phyloP scores from a whole-genome alignment of 2,113 vertebrate species.

The Erpornis zantholeuca region DNA sequence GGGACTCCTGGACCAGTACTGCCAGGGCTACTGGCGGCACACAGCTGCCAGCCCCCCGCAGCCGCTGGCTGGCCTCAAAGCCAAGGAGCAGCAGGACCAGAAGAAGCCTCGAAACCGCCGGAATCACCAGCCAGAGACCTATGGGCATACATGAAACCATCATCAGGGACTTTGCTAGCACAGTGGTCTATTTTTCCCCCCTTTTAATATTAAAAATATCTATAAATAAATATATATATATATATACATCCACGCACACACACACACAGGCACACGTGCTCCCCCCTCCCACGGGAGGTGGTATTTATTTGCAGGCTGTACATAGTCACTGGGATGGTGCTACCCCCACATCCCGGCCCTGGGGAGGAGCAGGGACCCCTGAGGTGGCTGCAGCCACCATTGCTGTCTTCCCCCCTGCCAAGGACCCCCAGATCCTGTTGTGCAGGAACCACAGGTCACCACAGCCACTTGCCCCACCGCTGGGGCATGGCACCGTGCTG shows the following conservation, averaged over 20 bases:
- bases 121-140: slow-evolving; percentile 85
- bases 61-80: slow-evolving; percentile 75
- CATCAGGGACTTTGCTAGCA: slow-evolving; percentile 59
- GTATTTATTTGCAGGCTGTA: slow-evolving; percentile 95
- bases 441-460: fast-evolving
- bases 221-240: slow-evolving; percentile 76
- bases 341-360: background rate
- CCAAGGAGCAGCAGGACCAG: slow-evolving; percentile 92
- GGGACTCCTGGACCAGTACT: slow-evolving; percentile 98
- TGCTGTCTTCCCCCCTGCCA: background rate
- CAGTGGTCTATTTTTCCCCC: slow-evolving; percentile 71
- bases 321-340: slow-evolving; percentile 65
- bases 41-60: slow-evolving; percentile 77
- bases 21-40: slow-evolving; percentile 95
- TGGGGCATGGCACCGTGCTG: fast-evolving
- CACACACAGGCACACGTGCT: background rate
- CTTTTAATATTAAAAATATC: slow-evolving; percentile 83
- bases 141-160: slow-evolving; percentile 86
- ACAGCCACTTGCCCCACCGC: fast-evolving
- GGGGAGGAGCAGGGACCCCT: background rate
- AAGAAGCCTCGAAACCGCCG: slow-evolving; percentile 95
- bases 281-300: slow-evolving; percentile 48
- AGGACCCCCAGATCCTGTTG: background rate
- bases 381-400: background rate
- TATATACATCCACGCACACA: slow-evolving; percentile 10